Conservation (phyloP, 2,797 vertebrate species). For the Acipenser transmontanus region DNA sequence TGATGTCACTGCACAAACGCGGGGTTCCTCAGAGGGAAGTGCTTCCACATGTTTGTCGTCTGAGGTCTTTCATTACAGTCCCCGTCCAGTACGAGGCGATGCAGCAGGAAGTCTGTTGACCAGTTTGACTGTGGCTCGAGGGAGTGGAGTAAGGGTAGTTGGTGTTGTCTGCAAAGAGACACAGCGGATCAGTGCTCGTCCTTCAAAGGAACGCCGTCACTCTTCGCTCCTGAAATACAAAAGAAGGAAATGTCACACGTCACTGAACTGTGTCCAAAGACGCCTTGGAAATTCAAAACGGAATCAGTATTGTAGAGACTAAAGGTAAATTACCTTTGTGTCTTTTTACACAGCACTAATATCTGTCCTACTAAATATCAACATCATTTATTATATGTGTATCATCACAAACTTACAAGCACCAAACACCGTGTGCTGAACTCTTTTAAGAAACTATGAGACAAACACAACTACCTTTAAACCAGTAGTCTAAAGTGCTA, state of each 20-base stretch:
- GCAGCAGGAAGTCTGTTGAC: slow-evolving; percentile 16
- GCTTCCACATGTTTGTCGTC: slow-evolving; percentile 19
- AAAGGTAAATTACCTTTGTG: too few relatives aligned
- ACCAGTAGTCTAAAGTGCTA: too few relatives aligned
- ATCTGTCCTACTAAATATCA: too few relatives aligned
- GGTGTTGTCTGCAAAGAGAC: slow-evolving; percentile 27
- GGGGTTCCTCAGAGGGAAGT: slow-evolving; percentile 24
- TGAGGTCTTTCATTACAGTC: slow-evolving; percentile 5
- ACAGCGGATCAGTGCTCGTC: slow-evolving; percentile 9
- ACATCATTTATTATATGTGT: too few relatives aligned
- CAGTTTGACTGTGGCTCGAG: slow-evolving; percentile 24
- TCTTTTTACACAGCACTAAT: too few relatives aligned
- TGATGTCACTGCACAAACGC: slow-evolving; percentile 5
- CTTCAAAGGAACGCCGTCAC: slow-evolving; percentile 37
- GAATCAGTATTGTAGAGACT: too few relatives aligned
- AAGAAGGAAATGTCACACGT: slow-evolving; percentile 35
- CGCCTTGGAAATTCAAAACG: too few relatives aligned
- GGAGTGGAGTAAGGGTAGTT: slow-evolving; percentile 41
- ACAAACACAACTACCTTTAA: too few relatives aligned
- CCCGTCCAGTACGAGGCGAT: not conserved
- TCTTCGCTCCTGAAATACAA: slow-evolving; percentile 38
- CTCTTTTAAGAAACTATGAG: too few relatives aligned
- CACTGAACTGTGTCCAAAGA: too few relatives aligned
- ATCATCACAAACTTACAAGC: too few relatives aligned
- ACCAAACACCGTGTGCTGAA: too few relatives aligned